Conservation (phyloP, 1,140 invertebrate genomes). For the Glossosoma conforme region DNA sequence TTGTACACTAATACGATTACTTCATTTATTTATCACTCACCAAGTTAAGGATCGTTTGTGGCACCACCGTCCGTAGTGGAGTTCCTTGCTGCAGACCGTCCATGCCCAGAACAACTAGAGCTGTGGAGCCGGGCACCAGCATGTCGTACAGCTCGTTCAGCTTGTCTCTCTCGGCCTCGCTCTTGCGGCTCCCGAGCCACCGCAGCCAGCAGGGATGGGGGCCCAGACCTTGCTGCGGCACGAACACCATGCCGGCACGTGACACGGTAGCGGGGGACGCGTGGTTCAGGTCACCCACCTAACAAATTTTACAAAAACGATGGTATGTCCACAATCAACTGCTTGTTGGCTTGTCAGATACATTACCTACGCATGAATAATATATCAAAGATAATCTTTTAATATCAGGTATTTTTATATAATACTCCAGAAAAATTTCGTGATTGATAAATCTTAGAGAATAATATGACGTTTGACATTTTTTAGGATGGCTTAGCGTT, state of each 20-base stretch:
- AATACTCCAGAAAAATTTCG: no score
- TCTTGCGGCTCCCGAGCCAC: slow-evolving; percentile 53
- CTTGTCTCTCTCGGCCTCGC: slow-evolving; percentile 50
- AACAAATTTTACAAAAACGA: slow-evolving; percentile 2
- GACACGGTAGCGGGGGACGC: slow-evolving; percentile 90
- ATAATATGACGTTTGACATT: no score
- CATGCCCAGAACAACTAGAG: slow-evolving; percentile 71
- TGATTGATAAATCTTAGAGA: no score
- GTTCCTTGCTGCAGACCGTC: slow-evolving; percentile 66
- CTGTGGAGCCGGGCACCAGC: slow-evolving; percentile 65
- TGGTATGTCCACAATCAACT: background rate
- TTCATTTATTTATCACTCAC: no score
- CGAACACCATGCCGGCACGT: slow-evolving; percentile 88
- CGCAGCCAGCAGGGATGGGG: slow-evolving; percentile 78
- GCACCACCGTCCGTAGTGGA: slow-evolving; percentile 75
- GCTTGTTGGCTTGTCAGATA: no score
- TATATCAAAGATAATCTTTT: no score
- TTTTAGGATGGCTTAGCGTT: no score
- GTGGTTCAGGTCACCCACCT: slow-evolving; percentile 81
- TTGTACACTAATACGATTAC: no score
- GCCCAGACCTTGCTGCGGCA: slow-evolving; percentile 85
- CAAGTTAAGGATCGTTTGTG: slow-evolving; percentile 81
- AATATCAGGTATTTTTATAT: no score
- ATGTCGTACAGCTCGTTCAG: slow-evolving; percentile 63
- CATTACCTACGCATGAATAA: no score